A percentile compares a stretch with the other conserved stretches of the same genome.
These are phyloP conservation scores for Andinoacara biseriatus DNA, from an alignment of 2,113 vertebrate genomes.

Conservation along the genomic window DNA sequence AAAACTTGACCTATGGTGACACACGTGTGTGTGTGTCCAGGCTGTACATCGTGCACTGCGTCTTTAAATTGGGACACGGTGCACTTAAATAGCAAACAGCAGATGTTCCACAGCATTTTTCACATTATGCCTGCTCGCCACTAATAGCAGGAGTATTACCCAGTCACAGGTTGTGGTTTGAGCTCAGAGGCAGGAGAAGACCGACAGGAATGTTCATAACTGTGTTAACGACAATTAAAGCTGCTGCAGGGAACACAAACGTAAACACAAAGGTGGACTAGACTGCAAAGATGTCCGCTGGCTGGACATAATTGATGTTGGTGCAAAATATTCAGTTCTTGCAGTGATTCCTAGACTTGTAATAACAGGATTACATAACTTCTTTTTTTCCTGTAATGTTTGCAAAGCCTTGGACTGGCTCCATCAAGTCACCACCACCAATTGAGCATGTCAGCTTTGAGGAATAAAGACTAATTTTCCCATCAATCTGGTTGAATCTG, in stretches of 20 bases:
- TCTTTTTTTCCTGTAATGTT: constrained; percentile 14
- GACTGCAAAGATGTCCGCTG: constrained; percentile 11
- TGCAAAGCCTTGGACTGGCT: constrained; percentile 31
- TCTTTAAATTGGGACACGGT: constrained; percentile 17
- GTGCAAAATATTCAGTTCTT: constrained; percentile 12
- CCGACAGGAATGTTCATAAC: constrained; percentile 25
- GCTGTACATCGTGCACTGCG: background rate
- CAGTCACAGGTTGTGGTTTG: constrained; percentile 8
- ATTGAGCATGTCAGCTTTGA: constrained; percentile 17
- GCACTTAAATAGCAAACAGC: background rate
- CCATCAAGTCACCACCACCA: constrained; percentile 24
- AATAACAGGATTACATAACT: constrained; percentile 49
- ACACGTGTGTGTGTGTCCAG: constrained; percentile 11
- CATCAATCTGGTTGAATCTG: background rate
- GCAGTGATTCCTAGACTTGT: constrained; percentile 17
- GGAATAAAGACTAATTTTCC: constrained; percentile 17
- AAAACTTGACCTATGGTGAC: constrained; percentile 27
- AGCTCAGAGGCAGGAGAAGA: constrained; percentile 19
- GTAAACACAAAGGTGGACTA: constrained; percentile 32
- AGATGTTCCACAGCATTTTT: constrained; percentile 16
- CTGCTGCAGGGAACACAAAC: background rate
- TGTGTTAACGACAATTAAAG: constrained; percentile 16
- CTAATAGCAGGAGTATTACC: constrained; percentile 8
- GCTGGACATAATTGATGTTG: background rate
- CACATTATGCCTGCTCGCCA: constrained; percentile 22